Conservation (phyloP, 2,888 invertebrate species). For the Nomada ferruginata region DNA sequence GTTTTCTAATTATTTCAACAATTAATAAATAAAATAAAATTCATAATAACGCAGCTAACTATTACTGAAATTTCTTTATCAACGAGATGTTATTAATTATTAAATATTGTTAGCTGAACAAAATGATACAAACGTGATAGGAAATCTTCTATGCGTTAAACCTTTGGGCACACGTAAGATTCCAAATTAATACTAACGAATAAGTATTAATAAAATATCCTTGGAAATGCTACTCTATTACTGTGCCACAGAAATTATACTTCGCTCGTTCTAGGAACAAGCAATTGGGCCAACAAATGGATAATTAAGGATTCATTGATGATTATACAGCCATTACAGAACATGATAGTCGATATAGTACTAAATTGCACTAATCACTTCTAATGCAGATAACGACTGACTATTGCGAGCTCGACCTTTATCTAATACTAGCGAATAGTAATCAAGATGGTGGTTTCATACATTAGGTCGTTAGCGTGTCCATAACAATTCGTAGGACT, state of each 20-base stretch:
- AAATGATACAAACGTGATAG: neutral
- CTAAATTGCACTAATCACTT: conserved; percentile 17
- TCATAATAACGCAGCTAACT: too few relatives aligned
- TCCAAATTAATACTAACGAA: neutral
- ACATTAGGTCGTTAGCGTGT: neutral
- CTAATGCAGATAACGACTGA: conserved; percentile 3
- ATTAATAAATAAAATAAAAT: too few relatives aligned
- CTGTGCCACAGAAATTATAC: neutral
- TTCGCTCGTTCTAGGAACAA: neutral
- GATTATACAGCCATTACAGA: neutral
- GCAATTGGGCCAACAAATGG: conserved; percentile 5
- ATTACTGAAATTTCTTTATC: neutral
- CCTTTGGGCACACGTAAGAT: neutral
- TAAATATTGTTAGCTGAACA: too few relatives aligned
- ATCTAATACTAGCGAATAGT: neutral
- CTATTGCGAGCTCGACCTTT: conserved; percentile 13
- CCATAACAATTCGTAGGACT: neutral
- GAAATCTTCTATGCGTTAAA: neutral
- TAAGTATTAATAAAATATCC: neutral
- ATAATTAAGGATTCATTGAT: neutral
- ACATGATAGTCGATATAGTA: neutral
- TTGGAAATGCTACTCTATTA: neutral
- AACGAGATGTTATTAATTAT: neutral
- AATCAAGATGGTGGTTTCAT: neutral
- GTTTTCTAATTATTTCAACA: too few relatives aligned